phyloP scores from a whole-genome alignment of 2,797 vertebrate species.

The Petrocephalus sullivani region DNA sequence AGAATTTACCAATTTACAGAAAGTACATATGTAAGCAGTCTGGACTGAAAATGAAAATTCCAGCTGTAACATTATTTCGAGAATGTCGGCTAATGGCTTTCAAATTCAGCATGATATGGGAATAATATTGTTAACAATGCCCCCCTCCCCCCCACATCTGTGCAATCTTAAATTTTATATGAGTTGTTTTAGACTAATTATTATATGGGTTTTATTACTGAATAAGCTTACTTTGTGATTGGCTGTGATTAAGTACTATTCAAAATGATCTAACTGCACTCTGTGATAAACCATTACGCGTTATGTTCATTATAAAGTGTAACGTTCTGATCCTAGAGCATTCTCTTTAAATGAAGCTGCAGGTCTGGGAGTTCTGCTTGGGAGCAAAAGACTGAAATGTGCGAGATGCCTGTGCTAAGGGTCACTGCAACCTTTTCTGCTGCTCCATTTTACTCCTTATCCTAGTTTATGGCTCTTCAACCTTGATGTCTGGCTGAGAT shows the following conservation, averaged over 20 bases:
- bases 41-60: background rate
- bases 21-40: background rate
- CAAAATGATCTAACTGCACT: background rate
- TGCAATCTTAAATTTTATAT: background rate
- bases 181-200: background rate
- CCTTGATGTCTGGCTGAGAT: constrained; percentile 6
- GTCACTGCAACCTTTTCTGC: background rate
- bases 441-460: background rate
- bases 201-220: background rate
- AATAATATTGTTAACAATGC: background rate
- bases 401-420: background rate
- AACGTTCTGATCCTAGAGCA: background rate
- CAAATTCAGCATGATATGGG: background rate
- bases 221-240: background rate
- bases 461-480: background rate
- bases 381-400: background rate
- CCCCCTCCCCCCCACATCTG: background rate
- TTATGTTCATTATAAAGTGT: background rate
- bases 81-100: background rate
- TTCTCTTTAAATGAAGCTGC: background rate
- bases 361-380: background rate
- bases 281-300: background rate
- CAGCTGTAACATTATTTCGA: background rate
- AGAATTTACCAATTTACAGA: background rate
- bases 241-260: background rate